Evolutionary conservation across 2,888 invertebrate species (phyloP).

Genomic region (Horisme vitalbata): DNA sequence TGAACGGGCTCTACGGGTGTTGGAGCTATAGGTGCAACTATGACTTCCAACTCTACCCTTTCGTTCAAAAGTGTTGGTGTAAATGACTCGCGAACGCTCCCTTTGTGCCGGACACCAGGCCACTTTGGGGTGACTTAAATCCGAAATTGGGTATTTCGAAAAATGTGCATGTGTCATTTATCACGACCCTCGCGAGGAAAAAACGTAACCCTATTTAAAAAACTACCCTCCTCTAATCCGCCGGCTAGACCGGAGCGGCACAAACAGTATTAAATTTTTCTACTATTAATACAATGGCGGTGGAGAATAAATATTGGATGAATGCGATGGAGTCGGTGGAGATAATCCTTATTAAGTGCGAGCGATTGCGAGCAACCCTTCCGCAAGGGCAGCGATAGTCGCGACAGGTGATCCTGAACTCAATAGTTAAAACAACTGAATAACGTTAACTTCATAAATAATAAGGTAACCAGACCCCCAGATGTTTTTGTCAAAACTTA

Average conservation of each 20-base stretch:
- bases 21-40: constrained; percentile 37
- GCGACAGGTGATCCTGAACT: constrained; percentile 12
- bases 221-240: constrained; percentile 77
- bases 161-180: constrained; percentile 84
- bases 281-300: constrained; percentile 75
- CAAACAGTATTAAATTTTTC: constrained; percentile 81
- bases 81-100: constrained; percentile 65
- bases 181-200: constrained; percentile 75
- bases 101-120: constrained; percentile 72
- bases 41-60: constrained; percentile 45
- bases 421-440: too few species aligned
- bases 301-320: constrained; percentile 77
- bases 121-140: constrained; percentile 84
- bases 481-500: neutral
- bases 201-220: constrained; percentile 81
- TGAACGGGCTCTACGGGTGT: constrained; percentile 25
- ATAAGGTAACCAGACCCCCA: neutral
- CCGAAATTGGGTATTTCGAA: constrained; percentile 84
- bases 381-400: neutral
- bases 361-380: constrained; percentile 44
- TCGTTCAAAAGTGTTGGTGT: constrained; percentile 54
- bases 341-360: constrained; percentile 74
- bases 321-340: constrained; percentile 52
- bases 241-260: constrained; percentile 62
- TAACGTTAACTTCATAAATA: too few species aligned